Evolutionary conservation across 1,140 invertebrate species (phyloP), one percentile per base, ranked within the genome.

Genomic region (Macrobrachium rosenbergii): DNA sequence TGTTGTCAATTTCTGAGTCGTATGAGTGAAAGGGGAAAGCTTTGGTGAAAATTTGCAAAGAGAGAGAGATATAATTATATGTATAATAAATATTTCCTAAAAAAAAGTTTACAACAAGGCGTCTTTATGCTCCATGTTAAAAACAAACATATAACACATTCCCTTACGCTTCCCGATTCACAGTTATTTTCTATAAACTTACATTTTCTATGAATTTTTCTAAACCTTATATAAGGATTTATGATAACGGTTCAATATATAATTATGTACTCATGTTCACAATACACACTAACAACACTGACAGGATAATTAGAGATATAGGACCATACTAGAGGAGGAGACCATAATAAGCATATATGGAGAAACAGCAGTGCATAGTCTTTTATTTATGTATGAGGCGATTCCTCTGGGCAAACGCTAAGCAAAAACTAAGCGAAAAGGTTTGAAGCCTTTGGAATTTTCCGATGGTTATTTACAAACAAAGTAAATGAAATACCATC

Each of bases 21-120:
- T 52, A 52, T 78, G 52, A 87, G 84, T 87, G 84, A 87, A 87
- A 87, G 84, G 84, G 84, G 84, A 87, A 87, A 87, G 84, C 84
- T 87, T 80, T 8, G 43, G 84, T 87, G 84, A 87, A 87, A 87
- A 82, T 81, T 43, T 81, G 45, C 84, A 81, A 81, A 73, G 84
- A 75, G 64, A 87, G 52, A 52, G 52, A 52, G 52, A 52, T 8
- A 52, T 52, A 52, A 37, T 37, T 52, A 8, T 52, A 52, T 52
- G 75, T 87, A 60, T 21, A 75, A 69, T 37, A 87, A 77, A 77
- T 58, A 84, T 64, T 72, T 87, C 59, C 84, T 87, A 87, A 63
- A 52, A 59, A n/a, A 81, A 87, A 59, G 75, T 28, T 76, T 37
- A 87, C 78, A 81, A 77, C 67, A 87, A 87, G 78, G 84, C 78